Evolutionary conservation across 2,888 invertebrate species (phyloP).

Genomic region (Exephanes ischioxanthus): DNA sequence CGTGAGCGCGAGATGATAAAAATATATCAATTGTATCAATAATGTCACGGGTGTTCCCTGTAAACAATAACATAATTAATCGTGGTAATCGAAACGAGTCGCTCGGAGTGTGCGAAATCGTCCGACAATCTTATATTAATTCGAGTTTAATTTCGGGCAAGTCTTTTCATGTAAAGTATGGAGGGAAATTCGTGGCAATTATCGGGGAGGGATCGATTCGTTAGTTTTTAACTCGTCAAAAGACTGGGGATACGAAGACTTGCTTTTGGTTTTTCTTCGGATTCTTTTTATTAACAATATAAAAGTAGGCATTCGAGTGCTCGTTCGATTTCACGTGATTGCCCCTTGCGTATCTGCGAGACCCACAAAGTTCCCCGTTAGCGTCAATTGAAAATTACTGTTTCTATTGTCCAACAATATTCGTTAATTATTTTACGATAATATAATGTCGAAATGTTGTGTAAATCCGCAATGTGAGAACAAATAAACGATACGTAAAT

Average conservation of each 20-base stretch:
- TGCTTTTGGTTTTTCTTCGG: neutral
- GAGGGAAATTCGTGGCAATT: neutral
- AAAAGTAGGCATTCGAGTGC: neutral
- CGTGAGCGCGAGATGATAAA: constrained; percentile 14
- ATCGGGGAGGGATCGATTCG: neutral
- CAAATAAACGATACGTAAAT: constrained; percentile 52
- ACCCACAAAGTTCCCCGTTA: constrained; percentile 28
- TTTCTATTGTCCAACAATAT: constrained; percentile 54
- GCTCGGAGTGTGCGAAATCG: neutral
- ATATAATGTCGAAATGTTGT: constrained; percentile 57
- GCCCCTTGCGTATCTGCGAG: constrained; percentile 27
- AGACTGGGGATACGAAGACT: neutral
- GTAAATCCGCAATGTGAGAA: constrained; percentile 28
- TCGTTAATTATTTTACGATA: constrained; percentile 46
- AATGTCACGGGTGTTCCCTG: constrained; percentile 30
- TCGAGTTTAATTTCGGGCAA: neutral
- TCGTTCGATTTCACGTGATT: constrained; percentile 46
- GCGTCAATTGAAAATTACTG: constrained; percentile 49
- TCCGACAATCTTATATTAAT: neutral
- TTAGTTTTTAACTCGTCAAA: neutral
- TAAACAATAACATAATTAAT: constrained; percentile 38
- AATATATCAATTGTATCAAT: constrained; percentile 43
- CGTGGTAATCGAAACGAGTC: constrained; percentile 41
- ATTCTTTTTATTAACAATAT: constrained; percentile 31
- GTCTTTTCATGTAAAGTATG: neutral